Base-by-base conservation (phyloP, 2,113 vertebrate genomes). In the Mesembrinibis cayennensis region DNA sequence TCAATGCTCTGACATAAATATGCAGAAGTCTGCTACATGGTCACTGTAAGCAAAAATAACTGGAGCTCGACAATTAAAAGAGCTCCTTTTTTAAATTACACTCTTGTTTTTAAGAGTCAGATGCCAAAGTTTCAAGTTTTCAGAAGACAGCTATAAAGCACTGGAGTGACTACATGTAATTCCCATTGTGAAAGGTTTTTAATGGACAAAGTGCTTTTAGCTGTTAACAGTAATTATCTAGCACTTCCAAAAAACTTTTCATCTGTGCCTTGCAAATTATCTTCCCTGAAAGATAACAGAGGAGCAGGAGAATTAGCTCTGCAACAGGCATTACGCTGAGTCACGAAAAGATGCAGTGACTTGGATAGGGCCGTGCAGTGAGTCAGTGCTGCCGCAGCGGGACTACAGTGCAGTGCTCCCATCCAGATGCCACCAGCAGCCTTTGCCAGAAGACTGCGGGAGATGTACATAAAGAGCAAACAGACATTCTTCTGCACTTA, bases 211-310 rank as follows among this genome's bases (percentile, higher is more conserved):
- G 70, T 79, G 87, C 87, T 94, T 91, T 95, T 67, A 80, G 91
- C 66, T 82, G 87, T 84, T 95, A 93, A 69, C 78, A 78, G 87
- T 77, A 96, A 97, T 95, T 96, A 95, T 80, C 73, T 30, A 84
- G 73, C 73, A 61, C 66, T 91, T 95, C 44, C 73, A 81, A 92
- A 89, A 76, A 0, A 6, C 45, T 85, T 94, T 89, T 95, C 84
- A 93, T 52, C 82, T 9, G 61, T 65, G 87, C 70, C 56, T 87
- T 44, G 71, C 80, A 94, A 89, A 81, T 70, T 36, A 92, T 25
- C 65, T 44, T 65, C 59, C 58, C 79, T 47, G 50, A 71, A 80
- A 91, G 87, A 82, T 42, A 94, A 89, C 8, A 30, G 23, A 21
- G 58, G 59, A 80, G 87, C 65, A 85, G 80, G 55, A 94, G 84